Evolutionary conservation across 2,888 invertebrate species (phyloP).

Genomic region (Cryptophagus acutangulus): DNA sequence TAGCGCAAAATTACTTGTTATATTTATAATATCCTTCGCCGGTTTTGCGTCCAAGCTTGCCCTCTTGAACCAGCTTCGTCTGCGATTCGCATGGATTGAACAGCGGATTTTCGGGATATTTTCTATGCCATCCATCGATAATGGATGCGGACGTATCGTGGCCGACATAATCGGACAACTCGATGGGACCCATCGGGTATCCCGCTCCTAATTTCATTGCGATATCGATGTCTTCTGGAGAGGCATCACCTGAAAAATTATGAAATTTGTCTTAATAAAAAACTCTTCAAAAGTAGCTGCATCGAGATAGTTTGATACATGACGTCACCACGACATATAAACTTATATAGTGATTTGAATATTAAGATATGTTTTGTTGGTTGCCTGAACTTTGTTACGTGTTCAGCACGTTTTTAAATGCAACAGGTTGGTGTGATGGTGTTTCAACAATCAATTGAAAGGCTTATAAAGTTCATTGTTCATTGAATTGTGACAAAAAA

Average conservation of each 20-base stretch:
- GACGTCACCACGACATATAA: no score
- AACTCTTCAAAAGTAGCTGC: no score
- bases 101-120: constrained; percentile 64
- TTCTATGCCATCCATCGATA: constrained; percentile 73
- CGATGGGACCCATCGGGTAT: constrained; percentile 87
- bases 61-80: constrained; percentile 66
- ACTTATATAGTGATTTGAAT: no score
- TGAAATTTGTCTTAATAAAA: no score
- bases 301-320: no score
- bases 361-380: no score
- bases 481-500: no score
- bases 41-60: constrained; percentile 74
- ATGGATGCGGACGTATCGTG: constrained; percentile 74
- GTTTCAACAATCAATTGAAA: no score
- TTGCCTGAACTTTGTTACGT: no score
- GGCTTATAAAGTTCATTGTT: no score
- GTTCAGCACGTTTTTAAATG: no score
- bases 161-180: constrained; percentile 78
- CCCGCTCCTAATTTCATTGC: constrained; percentile 89
- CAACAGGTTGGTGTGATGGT: no score
- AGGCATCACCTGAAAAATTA: constrained; percentile 59
- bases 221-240: constrained; percentile 73
- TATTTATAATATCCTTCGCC: constrained; percentile 86
- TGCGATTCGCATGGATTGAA: constrained; percentile 60
- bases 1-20: constrained; percentile 53